These are phyloP conservation scores for Drosophila lowei DNA, from an alignment of 1,140 invertebrate species.

Conservation along the genomic window DNA sequence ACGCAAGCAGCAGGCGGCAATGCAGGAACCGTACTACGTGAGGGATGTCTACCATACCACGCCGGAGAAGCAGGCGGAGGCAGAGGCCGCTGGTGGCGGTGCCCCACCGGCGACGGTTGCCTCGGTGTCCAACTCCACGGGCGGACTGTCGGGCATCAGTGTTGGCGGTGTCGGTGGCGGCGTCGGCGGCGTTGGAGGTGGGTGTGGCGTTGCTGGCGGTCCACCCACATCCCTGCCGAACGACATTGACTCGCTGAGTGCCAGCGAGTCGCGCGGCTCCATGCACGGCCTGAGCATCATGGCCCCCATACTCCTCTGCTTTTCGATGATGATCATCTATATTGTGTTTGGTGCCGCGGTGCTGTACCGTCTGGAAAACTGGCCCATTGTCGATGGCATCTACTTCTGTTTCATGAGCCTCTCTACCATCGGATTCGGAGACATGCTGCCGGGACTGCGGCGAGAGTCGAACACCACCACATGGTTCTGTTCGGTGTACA, in stretches of 20 bases:
- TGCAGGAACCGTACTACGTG: constrained; percentile 92
- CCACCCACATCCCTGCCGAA: constrained; percentile 5
- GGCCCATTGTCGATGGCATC: constrained; percentile 94
- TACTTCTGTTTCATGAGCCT: constrained; percentile 98
- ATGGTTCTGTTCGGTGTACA: constrained; percentile 97
- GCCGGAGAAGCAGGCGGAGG: constrained; percentile 84
- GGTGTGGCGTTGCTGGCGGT: background rate
- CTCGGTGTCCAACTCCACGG: too few relatives aligned
- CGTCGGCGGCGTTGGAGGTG: background rate
- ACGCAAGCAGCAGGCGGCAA: constrained; percentile 87
- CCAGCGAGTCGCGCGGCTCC: constrained; percentile 89
- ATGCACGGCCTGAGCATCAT: constrained; percentile 89
- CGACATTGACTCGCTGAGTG: constrained; percentile 88
- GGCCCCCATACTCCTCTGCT: constrained; percentile 90
- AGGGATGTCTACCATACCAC: constrained; percentile 85
- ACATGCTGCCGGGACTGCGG: constrained; percentile 92
- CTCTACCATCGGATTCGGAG: constrained; percentile 96
- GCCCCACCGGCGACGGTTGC: constrained; percentile 4
- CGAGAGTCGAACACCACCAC: constrained; percentile 86
- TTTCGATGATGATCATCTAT: constrained; percentile 92
- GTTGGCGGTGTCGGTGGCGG: background rate
- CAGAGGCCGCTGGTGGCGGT: constrained; percentile 72
- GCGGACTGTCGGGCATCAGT: too few relatives aligned
- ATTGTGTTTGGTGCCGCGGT: constrained; percentile 94
- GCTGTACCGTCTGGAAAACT: constrained; percentile 93